Conservation (phyloP, 1,140 invertebrate species). For the Gyrodactylus bullatarudis region DNA sequence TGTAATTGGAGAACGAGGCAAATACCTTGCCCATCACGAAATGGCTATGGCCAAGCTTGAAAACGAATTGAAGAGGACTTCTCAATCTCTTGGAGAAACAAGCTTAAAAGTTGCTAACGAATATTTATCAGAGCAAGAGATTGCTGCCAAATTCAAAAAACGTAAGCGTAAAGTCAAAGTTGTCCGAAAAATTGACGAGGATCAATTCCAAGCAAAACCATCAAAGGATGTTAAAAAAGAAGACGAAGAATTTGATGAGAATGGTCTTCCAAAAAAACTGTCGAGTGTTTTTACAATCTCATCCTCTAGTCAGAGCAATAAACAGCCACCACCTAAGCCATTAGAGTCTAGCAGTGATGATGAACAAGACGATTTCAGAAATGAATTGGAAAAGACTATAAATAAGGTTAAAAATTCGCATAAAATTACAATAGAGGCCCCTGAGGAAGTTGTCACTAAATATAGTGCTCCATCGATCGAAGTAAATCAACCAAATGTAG, state of each 20-base stretch:
- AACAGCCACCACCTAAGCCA: too few relatives aligned
- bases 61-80: not conserved
- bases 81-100: slow-evolving; percentile 9
- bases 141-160: not conserved
- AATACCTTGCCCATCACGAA: not conserved
- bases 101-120: not conserved
- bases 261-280: too few relatives aligned
- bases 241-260: not conserved
- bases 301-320: too few relatives aligned
- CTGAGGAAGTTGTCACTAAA: not conserved
- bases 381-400: not conserved
- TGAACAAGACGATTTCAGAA: not conserved
- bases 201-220: not conserved
- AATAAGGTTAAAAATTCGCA: not conserved
- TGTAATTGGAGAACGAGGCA: slow-evolving; percentile 27
- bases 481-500: not conserved
- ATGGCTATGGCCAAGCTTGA: not conserved
- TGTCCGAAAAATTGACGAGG: not conserved
- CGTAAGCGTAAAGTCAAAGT: not conserved
- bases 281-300: too few relatives aligned
- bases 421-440: not conserved
- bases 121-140: not conserved
- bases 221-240: not conserved
- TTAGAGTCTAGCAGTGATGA: not conserved
- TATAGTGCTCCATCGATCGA: not conserved